Evolutionary conservation across 2,888 invertebrate species (phyloP).

Genomic region (Carterocephalus palaemon): DNA sequence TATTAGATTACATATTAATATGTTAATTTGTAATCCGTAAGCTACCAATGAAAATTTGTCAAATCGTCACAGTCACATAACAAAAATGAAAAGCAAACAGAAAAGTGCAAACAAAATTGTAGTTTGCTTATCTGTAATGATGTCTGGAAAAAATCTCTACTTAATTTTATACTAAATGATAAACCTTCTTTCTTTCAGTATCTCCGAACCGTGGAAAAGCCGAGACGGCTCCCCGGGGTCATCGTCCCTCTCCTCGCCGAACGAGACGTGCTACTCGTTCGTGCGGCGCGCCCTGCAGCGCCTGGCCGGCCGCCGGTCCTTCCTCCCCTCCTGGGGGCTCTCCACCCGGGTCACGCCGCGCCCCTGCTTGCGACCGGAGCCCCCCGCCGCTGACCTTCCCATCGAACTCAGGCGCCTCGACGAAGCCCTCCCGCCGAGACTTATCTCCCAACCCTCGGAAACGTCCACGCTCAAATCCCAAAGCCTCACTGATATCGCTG

Average conservation of each 20-base stretch:
- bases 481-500: slow-evolving; percentile 90
- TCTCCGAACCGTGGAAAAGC: slow-evolving; percentile 67
- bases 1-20: no score
- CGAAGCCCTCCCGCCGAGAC: slow-evolving; percentile 75
- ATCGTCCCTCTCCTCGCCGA: slow-evolving; percentile 93
- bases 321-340: slow-evolving; percentile 87
- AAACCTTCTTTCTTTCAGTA: slow-evolving; percentile 41
- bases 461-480: slow-evolving; percentile 86
- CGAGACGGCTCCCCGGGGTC: slow-evolving; percentile 85
- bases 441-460: slow-evolving; percentile 74
- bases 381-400: slow-evolving; percentile 88
- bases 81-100: no score
- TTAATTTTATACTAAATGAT: not conserved
- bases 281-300: slow-evolving; percentile 92
- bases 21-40: no score
- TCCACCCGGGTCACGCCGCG: slow-evolving; percentile 54
- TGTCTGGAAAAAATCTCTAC: no score
- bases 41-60: no score
- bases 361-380: slow-evolving; percentile 84
- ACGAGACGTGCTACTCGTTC: slow-evolving; percentile 96
- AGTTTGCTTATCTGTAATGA: no score
- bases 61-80: no score
- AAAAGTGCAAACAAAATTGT: no score
- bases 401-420: slow-evolving; percentile 90
- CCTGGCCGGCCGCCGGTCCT: slow-evolving; percentile 86